These are phyloP conservation scores for Amblyopsis rosae DNA, from an alignment of 2,113 vertebrate genomes.

Conservation along the genomic window DNA sequence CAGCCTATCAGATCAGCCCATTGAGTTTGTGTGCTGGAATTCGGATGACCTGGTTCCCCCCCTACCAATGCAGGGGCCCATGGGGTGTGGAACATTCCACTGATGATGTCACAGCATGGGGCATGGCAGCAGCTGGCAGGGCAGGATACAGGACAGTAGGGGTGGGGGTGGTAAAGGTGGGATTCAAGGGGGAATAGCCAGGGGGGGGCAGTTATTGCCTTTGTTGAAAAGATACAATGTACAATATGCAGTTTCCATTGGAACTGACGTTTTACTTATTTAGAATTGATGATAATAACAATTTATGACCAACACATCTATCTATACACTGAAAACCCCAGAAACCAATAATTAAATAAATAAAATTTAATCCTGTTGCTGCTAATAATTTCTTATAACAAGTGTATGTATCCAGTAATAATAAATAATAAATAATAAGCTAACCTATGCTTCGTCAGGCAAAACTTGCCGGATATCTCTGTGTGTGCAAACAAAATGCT, in stretches of 20 bases:
- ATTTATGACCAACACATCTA: too few relatives aligned
- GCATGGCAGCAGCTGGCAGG: conserved; percentile 30
- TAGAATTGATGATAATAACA: too few relatives aligned
- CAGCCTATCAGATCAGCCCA: conserved; percentile 39
- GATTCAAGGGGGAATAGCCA: too few relatives aligned
- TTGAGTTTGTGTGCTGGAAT: conserved; percentile 45
- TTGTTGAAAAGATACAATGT: too few relatives aligned
- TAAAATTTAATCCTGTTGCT: not conserved
- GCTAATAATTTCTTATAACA: not conserved
- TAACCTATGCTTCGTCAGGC: too few relatives aligned
- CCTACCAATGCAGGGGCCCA: conserved; percentile 40
- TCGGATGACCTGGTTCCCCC: conserved; percentile 41
- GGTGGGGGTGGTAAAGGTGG: not conserved
- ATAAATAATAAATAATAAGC: too few relatives aligned
- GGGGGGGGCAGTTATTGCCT: too few relatives aligned
- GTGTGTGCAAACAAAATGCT: too few relatives aligned
- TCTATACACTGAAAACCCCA: not conserved
- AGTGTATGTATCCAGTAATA: not conserved
- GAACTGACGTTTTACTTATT: too few relatives aligned
- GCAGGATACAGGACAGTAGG: not conserved
- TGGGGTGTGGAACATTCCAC: conserved; percentile 47
- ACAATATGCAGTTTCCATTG: too few relatives aligned
- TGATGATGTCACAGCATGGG: conserved; percentile 16
- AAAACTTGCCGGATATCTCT: too few relatives aligned
- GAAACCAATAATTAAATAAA: not conserved